Percentiles rank a stretch among this genome's conserved stretches.
Conservation (phyloP, 2,888 invertebrate genomes). For the Drosophila kokeensis region DNA sequence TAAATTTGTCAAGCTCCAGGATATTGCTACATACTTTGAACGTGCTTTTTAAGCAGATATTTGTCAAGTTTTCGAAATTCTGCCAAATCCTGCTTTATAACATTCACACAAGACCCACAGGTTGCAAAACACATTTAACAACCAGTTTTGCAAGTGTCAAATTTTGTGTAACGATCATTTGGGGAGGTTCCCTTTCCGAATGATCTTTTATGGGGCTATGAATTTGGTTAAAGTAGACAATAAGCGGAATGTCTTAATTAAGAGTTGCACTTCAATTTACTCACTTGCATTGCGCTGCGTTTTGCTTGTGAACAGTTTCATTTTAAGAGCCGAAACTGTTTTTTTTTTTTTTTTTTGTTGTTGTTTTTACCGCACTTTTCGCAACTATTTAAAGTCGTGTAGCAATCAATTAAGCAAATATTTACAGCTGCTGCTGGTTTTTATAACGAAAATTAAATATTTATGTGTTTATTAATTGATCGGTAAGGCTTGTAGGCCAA, state of each 20-base stretch:
- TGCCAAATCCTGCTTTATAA: constrained; percentile 51
- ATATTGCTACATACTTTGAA: constrained; percentile 28
- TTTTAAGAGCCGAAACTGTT: constrained; percentile 40
- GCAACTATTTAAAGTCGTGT: constrained; percentile 33
- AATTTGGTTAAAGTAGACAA: constrained; percentile 44
- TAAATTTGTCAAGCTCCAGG: constrained; percentile 4
- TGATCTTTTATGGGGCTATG: constrained; percentile 56
- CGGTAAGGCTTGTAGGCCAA: constrained; percentile 6
- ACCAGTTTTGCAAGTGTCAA: constrained; percentile 55
- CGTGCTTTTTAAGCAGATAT: constrained; percentile 35
- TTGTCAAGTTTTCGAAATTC: constrained; percentile 37
- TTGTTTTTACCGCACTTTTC: constrained; percentile 32
- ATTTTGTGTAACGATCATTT: constrained; percentile 51
- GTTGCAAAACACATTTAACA: constrained; percentile 41
- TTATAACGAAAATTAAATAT: constrained; percentile 62
- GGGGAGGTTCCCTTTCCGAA: constrained; percentile 63
- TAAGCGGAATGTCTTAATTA: constrained; percentile 60
- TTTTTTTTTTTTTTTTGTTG: background rate
- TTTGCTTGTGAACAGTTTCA: constrained; percentile 74
- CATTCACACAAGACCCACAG: constrained; percentile 26
- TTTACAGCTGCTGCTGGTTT: constrained; percentile 34
- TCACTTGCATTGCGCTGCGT: constrained; percentile 78
- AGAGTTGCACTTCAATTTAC: constrained; percentile 52
- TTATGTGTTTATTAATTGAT: constrained; percentile 5
- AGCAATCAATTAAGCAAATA: constrained; percentile 51